A percentile compares a stretch with the other conserved stretches of the same genome.
Evolutionary conservation across 2,797 vertebrate species (phyloP).

Genomic region (Chaenodraco wilsoni): DNA sequence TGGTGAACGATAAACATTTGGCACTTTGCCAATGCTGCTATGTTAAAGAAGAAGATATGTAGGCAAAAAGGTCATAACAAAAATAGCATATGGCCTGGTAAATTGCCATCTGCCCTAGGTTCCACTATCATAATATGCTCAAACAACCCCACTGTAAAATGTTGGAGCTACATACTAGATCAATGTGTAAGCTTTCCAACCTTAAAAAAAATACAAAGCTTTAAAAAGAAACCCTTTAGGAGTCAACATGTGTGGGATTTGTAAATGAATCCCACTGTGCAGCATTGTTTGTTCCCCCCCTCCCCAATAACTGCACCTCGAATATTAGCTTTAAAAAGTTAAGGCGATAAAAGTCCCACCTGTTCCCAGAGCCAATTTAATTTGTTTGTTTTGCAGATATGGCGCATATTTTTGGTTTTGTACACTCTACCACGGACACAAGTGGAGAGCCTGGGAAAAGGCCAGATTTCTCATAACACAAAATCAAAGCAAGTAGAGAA

Average conservation of each 20-base stretch:
- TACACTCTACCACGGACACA: constrained; percentile 29
- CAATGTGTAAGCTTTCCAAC: constrained; percentile 53
- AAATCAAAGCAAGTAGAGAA: constrained; percentile 49
- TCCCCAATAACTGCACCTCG: constrained; percentile 39
- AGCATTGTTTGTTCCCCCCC: constrained; percentile 2
- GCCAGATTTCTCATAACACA: constrained; percentile 52
- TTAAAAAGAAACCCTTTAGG: constrained; percentile 35
- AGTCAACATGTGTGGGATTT: constrained; percentile 45
- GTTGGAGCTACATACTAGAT: constrained; percentile 52
- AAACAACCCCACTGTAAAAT: constrained; percentile 35
- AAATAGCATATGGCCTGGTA: constrained; percentile 65
- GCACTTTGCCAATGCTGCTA: constrained; percentile 72
- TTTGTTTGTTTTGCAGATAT: constrained; percentile 42
- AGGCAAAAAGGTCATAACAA: constrained; percentile 56
- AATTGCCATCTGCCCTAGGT: constrained; percentile 43
- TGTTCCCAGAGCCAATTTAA: constrained; percentile 45
- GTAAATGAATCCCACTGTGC: constrained; percentile 54
- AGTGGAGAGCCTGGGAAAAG: constrained; percentile 38
- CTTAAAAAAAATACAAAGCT: constrained; percentile 46
- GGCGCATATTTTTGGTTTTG: constrained; percentile 53
- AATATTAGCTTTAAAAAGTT: constrained; percentile 54
- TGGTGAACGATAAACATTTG: constrained; percentile 74
- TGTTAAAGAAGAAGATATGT: constrained; percentile 67
- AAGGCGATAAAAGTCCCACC: constrained; percentile 55
- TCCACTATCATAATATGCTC: constrained; percentile 44